Conservation (phyloP, 2,113 vertebrate genomes). For the Bufo bufo region DNA sequence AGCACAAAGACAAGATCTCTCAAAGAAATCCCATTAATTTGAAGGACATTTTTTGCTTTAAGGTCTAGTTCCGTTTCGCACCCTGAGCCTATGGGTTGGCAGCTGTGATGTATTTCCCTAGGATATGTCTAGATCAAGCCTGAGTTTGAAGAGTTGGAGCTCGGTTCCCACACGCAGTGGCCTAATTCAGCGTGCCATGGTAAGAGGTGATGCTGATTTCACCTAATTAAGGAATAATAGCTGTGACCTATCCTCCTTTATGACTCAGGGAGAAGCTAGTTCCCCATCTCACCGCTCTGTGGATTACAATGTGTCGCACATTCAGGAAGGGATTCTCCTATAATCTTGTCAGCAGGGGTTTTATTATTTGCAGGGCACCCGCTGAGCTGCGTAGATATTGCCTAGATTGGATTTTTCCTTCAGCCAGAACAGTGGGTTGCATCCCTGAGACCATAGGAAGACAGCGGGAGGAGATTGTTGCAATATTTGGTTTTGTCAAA, state of each 20-base stretch:
- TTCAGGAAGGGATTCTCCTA: constrained; percentile 32
- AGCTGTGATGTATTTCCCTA: constrained; percentile 5
- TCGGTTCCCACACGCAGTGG: constrained; percentile 41
- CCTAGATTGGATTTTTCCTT: constrained; percentile 45
- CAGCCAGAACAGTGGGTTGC: constrained; percentile 20
- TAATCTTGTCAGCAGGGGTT: constrained; percentile 45
- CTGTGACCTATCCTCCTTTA: constrained; percentile 56
- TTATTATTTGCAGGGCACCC: constrained; percentile 32
- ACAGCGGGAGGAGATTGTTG: constrained; percentile 43
- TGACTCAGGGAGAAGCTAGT: constrained; percentile 25
- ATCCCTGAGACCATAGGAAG: constrained; percentile 29
- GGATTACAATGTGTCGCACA: constrained; percentile 45
- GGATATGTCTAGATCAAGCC: neutral
- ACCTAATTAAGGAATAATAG: constrained; percentile 55
- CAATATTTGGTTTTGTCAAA: constrained; percentile 41
- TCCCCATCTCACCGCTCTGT: neutral
- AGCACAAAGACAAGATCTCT: constrained; percentile 3
- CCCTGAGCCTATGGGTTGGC: neutral
- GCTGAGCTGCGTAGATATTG: constrained; percentile 28
- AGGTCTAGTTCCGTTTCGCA: constrained; percentile 31
- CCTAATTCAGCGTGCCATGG: constrained; percentile 34
- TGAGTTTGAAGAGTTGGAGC: neutral
- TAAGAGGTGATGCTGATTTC: constrained; percentile 41
- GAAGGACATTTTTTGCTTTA: neutral
- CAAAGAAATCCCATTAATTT: constrained; percentile 35